A percentile compares a stretch with the other conserved stretches of the same genome.
Conservation (phyloP, 2,888 invertebrate species). For the Schrankia costaestrigalis region DNA sequence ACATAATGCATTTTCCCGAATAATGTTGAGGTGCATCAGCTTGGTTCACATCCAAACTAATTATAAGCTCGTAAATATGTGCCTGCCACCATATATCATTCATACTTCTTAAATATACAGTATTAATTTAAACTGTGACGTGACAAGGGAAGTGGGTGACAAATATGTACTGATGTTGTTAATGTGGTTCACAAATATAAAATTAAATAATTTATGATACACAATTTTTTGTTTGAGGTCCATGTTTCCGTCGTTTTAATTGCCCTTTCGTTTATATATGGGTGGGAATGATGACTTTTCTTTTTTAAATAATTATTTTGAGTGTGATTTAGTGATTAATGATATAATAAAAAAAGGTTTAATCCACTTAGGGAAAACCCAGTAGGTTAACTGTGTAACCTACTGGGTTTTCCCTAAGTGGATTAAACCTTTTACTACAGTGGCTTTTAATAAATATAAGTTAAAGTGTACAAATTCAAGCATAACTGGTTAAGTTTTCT, state of each 20-base stretch:
- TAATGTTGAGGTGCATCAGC: conserved; percentile 26
- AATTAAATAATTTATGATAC: conserved; percentile 20
- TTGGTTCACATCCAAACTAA: conserved; percentile 65
- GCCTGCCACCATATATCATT: conserved; percentile 36
- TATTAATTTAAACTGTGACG: conserved; percentile 41
- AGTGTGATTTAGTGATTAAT: neutral
- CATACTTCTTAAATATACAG: conserved; percentile 34
- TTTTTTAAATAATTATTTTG: neutral
- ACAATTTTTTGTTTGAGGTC: conserved; percentile 6
- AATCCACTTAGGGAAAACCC: too few relatives aligned
- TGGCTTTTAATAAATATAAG: too few relatives aligned
- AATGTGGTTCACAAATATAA: conserved; percentile 19
- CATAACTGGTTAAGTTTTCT: too few relatives aligned
- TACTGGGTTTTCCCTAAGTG: too few relatives aligned
- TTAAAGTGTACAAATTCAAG: too few relatives aligned
- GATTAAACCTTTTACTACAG: too few relatives aligned
- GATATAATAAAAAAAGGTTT: too few relatives aligned
- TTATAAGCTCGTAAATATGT: conserved; percentile 56
- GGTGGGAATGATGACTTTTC: neutral
- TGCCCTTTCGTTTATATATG: conserved; percentile 3
- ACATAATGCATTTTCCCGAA: conserved; percentile 32
- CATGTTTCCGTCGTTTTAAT: conserved; percentile 7
- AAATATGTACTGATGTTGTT: conserved; percentile 34
- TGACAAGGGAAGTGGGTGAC: conserved; percentile 39
- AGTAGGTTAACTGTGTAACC: too few relatives aligned